These are phyloP conservation scores for Perca schrenkii DNA, from an alignment of 2,113 vertebrate genomes.

Conservation along the genomic window DNA sequence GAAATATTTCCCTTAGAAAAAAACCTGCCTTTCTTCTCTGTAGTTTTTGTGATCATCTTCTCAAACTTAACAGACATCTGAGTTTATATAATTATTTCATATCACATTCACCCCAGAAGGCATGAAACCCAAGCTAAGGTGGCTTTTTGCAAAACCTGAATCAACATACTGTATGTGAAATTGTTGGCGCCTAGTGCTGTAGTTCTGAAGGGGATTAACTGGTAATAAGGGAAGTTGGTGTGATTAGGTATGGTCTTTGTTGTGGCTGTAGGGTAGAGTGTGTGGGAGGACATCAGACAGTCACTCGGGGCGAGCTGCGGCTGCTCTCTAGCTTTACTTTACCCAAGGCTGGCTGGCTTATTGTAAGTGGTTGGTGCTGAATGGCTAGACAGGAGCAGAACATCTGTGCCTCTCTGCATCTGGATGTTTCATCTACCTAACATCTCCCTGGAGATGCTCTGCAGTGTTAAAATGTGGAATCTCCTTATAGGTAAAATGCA, in stretches of 20 bases:
- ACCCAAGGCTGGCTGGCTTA: constrained; percentile 38
- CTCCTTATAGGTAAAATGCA: background rate
- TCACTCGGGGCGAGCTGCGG: constrained; percentile 44
- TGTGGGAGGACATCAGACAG: constrained; percentile 72
- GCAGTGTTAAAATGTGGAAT: background rate
- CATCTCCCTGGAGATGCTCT: background rate
- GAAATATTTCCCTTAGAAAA: background rate
- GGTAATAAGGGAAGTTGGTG: constrained; percentile 63
- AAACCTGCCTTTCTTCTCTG: constrained; percentile 7
- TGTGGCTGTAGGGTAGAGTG: constrained; percentile 62
- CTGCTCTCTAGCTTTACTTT: constrained; percentile 32
- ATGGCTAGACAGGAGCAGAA: constrained; percentile 35
- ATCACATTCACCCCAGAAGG: constrained; percentile 36
- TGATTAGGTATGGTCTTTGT: constrained; percentile 61
- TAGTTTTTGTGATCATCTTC: constrained; percentile 25
- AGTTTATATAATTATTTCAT: constrained; percentile 37
- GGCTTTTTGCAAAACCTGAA: constrained; percentile 50
- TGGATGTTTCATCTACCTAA: background rate
- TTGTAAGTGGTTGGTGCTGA: constrained; percentile 50
- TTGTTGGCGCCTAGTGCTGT: constrained; percentile 21
- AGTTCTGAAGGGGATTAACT: constrained; percentile 41
- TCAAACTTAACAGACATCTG: constrained; percentile 23
- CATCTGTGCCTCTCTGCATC: constrained; percentile 38
- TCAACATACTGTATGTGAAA: constrained; percentile 19
- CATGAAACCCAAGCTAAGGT: constrained; percentile 55